These are phyloP conservation scores for Cirrhinus mrigala DNA, from an alignment of 2,797 vertebrate species.

Conservation along the genomic window DNA sequence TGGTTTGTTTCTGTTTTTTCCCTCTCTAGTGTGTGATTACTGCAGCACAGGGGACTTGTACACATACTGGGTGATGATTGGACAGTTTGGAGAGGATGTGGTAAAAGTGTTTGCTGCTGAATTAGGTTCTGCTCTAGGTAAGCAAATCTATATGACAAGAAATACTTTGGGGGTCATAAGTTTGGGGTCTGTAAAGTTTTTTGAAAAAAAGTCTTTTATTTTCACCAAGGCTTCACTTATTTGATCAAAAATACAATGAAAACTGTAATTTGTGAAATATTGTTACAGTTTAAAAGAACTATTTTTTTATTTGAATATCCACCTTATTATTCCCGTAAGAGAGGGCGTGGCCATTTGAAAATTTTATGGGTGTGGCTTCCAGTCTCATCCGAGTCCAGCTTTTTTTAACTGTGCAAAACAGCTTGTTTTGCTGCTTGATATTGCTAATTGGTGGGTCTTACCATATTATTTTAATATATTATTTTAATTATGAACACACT, in stretches of 20 bases:
- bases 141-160: conserved; percentile 58
- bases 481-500: too few species aligned
- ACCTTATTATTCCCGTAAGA: too few species aligned
- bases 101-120: conserved; percentile 87
- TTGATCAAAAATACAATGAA: background rate
- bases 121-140: conserved; percentile 86
- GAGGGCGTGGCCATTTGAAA: too few species aligned
- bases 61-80: conserved; percentile 82
- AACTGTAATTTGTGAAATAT: background rate
- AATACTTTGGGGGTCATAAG: background rate
- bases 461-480: too few species aligned
- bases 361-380: too few species aligned
- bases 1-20: conserved; percentile 16
- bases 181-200: too few species aligned
- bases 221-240: background rate
- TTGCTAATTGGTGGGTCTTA: too few species aligned
- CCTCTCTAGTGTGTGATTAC: conserved; percentile 85
- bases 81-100: conserved; percentile 79
- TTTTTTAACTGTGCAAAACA: too few species aligned
- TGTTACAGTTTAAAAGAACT: background rate
- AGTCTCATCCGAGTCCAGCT: too few species aligned
- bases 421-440: too few species aligned
- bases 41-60: conserved; percentile 86
- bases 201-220: background rate
- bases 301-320: background rate